Evolutionary conservation across 2,113 vertebrate species (phyloP), one percentile per base, ranked within the genome.

Genomic region (Colossoma macropomum): DNA sequence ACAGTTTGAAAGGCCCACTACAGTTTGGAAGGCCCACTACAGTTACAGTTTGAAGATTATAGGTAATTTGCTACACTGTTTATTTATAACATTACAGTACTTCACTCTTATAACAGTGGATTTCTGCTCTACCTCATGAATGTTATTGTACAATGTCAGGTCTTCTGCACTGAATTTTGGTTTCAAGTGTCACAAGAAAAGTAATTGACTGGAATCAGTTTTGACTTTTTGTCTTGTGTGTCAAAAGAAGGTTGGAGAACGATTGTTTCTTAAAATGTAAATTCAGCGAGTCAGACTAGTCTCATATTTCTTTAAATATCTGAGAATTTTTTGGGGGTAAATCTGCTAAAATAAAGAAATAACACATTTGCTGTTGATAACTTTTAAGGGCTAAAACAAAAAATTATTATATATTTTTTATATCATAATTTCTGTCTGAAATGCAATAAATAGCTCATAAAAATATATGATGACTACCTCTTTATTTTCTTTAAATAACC

Each of bases 101-200:
- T 69, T 69, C 21, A 50, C 45, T 32, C 27, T 68, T 16, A 15
- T 77, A 65, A 50, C 60, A 41, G 21, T 27, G 77, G 62, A 70
- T 59, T 69, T 79, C 28, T 4, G 3, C 52, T 70, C 79, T 80
- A 80, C 79, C 79, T 80, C 79, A 72, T 30, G 50, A 72, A 72
- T 32, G 19, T 38, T 52, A 59, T 13, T 34, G 4, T 52, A 80
- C 16, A 59, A 25, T 38, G 27, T 25, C 54, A 23, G 1, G 27
- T 71, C 21, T 27, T 45, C 66, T 41, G 54, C 68, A 62, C 78
- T 60, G 66, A 59, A 5, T 45, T 71, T 45, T 71, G 66, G 3
- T 80, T 71, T 17, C 28, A 32, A 23, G 19, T 27, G 30, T 2
- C 10, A 54, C 12, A 68, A 50, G 59, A 65, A 25, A 3, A 8